A percentile compares a stretch with the other conserved stretches of the same genome.
These are phyloP conservation scores for Brachionus rotundiformis DNA, from an alignment of 1,140 invertebrate genomes.

Conservation along the genomic window DNA sequence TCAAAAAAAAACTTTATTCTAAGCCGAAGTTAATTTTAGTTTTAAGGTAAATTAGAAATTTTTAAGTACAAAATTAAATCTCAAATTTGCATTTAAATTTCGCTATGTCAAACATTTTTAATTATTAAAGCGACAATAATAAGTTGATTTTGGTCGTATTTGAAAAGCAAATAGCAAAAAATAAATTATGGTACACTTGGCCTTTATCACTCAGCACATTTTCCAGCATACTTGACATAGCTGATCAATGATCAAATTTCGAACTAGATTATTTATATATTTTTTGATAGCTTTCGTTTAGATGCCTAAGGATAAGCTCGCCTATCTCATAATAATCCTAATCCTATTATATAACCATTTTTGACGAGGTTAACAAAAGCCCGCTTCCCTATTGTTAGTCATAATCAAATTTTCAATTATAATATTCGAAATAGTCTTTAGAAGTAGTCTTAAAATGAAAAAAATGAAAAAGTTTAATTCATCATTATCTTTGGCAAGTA, in stretches of 20 bases:
- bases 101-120: background rate
- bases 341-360: background rate
- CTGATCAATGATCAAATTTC: slow-evolving; percentile 13
- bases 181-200: background rate
- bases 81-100: slow-evolving; percentile 36
- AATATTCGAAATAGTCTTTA: background rate
- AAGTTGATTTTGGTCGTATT: slow-evolving; percentile 4
- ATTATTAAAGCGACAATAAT: background rate
- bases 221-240: background rate
- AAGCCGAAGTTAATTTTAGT: background rate
- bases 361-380: background rate
- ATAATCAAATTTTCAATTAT: background rate
- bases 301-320: background rate
- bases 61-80: background rate
- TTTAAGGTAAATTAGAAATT: background rate
- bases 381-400: background rate
- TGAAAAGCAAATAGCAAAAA: slow-evolving; percentile 24
- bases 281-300: background rate
- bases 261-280: background rate
- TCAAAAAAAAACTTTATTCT: background rate
- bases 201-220: slow-evolving; percentile 17
- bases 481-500: background rate
- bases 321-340: slow-evolving; percentile 2
- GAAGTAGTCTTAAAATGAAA: background rate
- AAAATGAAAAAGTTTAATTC: background rate